Evolutionary conservation across 2,888 invertebrate genomes (phyloP).

Genomic region (Limnephilus rhombicus): DNA sequence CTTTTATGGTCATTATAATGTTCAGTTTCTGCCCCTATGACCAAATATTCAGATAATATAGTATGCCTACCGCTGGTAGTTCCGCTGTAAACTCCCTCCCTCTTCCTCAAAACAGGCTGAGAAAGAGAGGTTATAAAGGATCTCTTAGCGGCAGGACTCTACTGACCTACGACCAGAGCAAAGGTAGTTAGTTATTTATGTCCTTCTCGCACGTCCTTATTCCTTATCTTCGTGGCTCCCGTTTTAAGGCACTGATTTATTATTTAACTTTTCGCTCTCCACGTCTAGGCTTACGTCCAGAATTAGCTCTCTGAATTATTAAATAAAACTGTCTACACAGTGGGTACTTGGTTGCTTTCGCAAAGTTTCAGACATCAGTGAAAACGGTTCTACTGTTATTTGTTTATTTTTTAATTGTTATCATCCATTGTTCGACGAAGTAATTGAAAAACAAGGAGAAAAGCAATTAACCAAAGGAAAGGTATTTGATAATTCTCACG

Average conservation of each 20-base stretch:
- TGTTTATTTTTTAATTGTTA: not conserved
- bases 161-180: not conserved
- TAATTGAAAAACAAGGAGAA: not conserved
- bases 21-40: not conserved
- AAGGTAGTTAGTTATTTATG: not conserved
- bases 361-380: no score
- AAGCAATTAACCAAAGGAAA: no score
- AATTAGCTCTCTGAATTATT: not conserved
- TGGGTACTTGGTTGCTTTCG: no score
- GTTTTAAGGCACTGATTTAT: not conserved
- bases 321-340: not conserved
- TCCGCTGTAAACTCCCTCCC: not conserved
- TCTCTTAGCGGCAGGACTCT: not conserved
- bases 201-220: not conserved
- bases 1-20: no score
- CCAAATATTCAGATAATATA: no score
- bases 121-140: not conserved
- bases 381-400: not conserved
- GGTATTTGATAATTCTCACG: no score
- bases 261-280: not conserved
- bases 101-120: not conserved
- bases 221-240: not conserved
- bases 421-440: not conserved
- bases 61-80: no score
- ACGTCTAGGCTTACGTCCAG: not conserved